Evolutionary conservation across 2,113 vertebrate genomes (phyloP).

Genomic region (Chinchilla lanigera): DNA sequence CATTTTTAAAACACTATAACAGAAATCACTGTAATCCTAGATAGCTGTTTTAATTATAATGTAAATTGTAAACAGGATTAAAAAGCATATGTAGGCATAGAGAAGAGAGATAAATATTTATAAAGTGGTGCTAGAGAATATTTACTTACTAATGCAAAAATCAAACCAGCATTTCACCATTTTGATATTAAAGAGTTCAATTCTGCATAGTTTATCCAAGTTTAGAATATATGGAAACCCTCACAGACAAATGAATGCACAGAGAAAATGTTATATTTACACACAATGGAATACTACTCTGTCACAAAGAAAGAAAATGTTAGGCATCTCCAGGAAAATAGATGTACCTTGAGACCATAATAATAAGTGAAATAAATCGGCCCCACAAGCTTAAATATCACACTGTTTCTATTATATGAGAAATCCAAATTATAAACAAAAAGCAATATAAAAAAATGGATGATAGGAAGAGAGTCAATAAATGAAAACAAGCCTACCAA

Average conservation of each 20-base stretch:
- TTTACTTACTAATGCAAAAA: not conserved
- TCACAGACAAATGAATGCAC: not conserved
- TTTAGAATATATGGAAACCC: not conserved
- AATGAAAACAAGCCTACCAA: not conserved
- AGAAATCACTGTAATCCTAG: not conserved
- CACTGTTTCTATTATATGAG: not conserved
- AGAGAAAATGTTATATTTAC: not conserved
- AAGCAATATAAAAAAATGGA: not conserved
- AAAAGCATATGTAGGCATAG: not conserved
- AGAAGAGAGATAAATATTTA: not conserved
- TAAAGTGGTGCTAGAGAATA: not conserved
- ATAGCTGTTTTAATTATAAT: not conserved
- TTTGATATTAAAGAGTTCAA: not conserved
- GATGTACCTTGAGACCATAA: not conserved
- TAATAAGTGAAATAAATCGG: not conserved
- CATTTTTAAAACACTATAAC: slow-evolving; percentile 10
- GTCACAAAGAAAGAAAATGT: not conserved
- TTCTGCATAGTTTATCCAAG: not conserved
- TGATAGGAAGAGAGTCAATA: not conserved
- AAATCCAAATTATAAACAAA: not conserved
- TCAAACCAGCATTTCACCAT: not conserved
- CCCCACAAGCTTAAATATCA: not conserved
- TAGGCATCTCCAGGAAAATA: not conserved
- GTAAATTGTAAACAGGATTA: not conserved
- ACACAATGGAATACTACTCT: not conserved